Percentiles rank a stretch among this genome's conserved stretches.
Conservation (phyloP, 30 jellyfish, hydroid and myxozoan species). For the Hydractinia echinata region DNA sequence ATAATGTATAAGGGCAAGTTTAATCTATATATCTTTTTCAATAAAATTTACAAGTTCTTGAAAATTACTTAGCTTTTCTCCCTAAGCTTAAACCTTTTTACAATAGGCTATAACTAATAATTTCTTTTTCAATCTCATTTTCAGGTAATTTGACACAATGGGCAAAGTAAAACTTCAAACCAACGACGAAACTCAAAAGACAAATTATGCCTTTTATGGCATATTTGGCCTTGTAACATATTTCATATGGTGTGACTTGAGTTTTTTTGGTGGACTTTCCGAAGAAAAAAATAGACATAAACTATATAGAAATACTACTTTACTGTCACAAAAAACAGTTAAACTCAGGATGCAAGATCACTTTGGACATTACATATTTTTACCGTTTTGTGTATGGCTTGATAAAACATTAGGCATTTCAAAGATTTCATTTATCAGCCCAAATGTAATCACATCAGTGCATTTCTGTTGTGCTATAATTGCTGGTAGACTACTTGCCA, state of each 20-base stretch:
- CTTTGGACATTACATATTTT: slow-evolving; percentile 64
- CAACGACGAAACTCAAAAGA: slow-evolving; percentile 26
- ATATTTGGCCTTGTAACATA: slow-evolving; percentile 71
- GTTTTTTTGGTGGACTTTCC: slow-evolving; percentile 82
- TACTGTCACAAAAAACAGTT: slow-evolving; percentile 31
- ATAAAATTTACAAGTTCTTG: no score
- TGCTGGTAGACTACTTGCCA: slow-evolving; percentile 57
- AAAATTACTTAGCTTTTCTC: no score
- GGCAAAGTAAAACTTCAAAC: no score
- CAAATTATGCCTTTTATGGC: slow-evolving; percentile 67
- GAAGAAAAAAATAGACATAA: slow-evolving; percentile 32
- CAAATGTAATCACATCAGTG: slow-evolving; percentile 60
- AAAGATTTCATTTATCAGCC: slow-evolving; percentile 75
- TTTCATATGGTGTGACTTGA: slow-evolving; percentile 90
- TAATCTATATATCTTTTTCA: no score
- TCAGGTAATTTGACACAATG: no score
- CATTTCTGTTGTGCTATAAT: slow-evolving; percentile 75
- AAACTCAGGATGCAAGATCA: slow-evolving; percentile 95
- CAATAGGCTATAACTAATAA: no score
- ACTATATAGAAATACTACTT: slow-evolving; percentile 10
- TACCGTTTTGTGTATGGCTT: slow-evolving; percentile 90
- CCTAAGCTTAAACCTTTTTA: no score
- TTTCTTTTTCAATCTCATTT: no score
- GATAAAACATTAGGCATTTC: slow-evolving; percentile 55
- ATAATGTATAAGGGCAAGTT: no score